Percentiles rank a stretch among this genome's conserved stretches.
Evolutionary conservation across 2,797 vertebrate genomes (phyloP).

Genomic region (Spatula clypeata): DNA sequence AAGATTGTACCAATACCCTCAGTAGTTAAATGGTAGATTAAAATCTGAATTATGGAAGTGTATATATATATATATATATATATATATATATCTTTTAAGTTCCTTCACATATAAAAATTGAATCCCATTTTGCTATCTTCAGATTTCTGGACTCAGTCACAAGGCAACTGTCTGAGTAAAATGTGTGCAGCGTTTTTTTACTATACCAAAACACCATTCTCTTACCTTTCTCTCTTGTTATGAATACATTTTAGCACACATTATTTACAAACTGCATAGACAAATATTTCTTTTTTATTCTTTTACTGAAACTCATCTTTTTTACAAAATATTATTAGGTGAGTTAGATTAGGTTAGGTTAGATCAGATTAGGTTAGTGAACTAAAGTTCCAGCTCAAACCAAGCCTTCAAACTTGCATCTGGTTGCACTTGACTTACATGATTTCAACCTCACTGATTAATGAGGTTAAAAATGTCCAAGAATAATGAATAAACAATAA

Average conservation of each 20-base stretch:
- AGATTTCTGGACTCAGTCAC: not conserved
- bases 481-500: not conserved
- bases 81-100: not conserved
- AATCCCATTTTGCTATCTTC: not conserved
- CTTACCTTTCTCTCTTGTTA: not conserved
- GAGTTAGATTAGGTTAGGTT: not conserved
- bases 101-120: not conserved
- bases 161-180: not conserved
- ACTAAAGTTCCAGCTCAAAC: not conserved
- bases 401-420: not conserved
- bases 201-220: not conserved
- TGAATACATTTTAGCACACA: not conserved
- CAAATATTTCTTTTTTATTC: not conserved
- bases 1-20: not conserved
- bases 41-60: not conserved
- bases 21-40: not conserved
- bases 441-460: not conserved
- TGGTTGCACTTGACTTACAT: not conserved
- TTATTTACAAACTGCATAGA: not conserved
- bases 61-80: too few relatives aligned
- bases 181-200: not conserved
- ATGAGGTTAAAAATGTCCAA: not conserved
- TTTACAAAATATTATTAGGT: not conserved
- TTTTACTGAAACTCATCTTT: not conserved
- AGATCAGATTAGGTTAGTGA: not conserved